Percentiles rank a stretch among this genome's conserved stretches.
Conservation (phyloP, 2,888 invertebrate species). For the Cosmorhoe ocellata region DNA sequence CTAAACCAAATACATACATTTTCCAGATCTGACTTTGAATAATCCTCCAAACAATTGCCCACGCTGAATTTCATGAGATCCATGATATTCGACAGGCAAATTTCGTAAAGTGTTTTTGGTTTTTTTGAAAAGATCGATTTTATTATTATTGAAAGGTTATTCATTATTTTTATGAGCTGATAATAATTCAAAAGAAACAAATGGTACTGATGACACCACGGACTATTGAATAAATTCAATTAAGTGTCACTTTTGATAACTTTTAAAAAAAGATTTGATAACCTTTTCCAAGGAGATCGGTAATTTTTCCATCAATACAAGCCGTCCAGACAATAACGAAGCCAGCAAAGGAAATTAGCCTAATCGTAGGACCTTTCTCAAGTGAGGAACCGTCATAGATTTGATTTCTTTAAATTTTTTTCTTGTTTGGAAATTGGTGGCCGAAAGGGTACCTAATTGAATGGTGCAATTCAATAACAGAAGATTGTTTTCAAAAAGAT, state of each 20-base stretch:
- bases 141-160: conserved; percentile 9
- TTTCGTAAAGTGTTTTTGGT: conserved; percentile 9
- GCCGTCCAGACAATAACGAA: no score
- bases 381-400: no score
- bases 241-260: conserved; percentile 2
- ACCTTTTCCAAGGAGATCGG: conserved; percentile 3
- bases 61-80: conserved; percentile 8
- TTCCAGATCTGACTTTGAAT: conserved; percentile 9
- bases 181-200: conserved; percentile 2
- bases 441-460: no score
- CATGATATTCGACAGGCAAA: conserved; percentile 9
- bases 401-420: no score
- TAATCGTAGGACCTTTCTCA: no score
- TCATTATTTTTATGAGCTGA: conserved; percentile 5
- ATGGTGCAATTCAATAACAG: no score
- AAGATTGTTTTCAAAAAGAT: no score
- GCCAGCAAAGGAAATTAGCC: no score
- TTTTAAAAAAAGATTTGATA: conserved; percentile 3
- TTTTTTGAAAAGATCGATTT: conserved; percentile 9
- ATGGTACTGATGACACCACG: conserved; percentile 1
- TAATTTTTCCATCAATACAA: no score
- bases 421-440: no score
- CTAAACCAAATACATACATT: conserved; percentile 9
- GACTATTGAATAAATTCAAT: conserved; percentile 5
- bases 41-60: conserved; percentile 9